Conservation (phyloP, 2,888 invertebrate genomes). For the Lottia scabra region DNA sequence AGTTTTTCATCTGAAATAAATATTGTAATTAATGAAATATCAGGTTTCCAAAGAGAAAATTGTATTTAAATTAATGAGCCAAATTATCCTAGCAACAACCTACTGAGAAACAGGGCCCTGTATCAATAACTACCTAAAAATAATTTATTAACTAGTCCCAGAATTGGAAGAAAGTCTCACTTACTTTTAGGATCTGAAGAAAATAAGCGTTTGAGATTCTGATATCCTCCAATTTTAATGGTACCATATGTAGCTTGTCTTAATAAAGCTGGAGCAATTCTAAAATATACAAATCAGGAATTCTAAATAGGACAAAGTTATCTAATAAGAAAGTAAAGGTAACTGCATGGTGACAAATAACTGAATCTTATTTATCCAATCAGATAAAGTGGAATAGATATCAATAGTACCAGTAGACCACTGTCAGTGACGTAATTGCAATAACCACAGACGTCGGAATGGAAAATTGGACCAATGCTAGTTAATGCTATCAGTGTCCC, state of each 20-base stretch:
- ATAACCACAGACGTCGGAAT: too few relatives aligned
- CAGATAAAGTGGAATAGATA: too few relatives aligned
- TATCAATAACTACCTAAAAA: background rate
- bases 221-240: slow-evolving; percentile 96
- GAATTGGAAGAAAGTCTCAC: slow-evolving; percentile 13
- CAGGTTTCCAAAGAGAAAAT: too few relatives aligned
- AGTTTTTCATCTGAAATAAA: slow-evolving; percentile 66
- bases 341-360: background rate
- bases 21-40: too few relatives aligned
- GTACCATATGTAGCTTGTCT: slow-evolving; percentile 96
- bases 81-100: too few relatives aligned
- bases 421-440: too few relatives aligned
- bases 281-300: slow-evolving; percentile 69
- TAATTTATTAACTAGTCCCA: too few relatives aligned
- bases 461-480: too few relatives aligned
- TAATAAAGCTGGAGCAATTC: slow-evolving; percentile 91
- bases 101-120: too few relatives aligned
- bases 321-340: background rate
- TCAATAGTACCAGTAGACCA: too few relatives aligned
- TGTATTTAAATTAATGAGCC: too few relatives aligned
- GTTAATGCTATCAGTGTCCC: too few relatives aligned
- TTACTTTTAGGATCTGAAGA: slow-evolving; percentile 73
- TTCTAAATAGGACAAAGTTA: background rate
- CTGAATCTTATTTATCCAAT: background rate
- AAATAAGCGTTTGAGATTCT: slow-evolving; percentile 82